phyloP scores from a whole-genome alignment of 2,888 invertebrate species.

The Trilocha varians region DNA sequence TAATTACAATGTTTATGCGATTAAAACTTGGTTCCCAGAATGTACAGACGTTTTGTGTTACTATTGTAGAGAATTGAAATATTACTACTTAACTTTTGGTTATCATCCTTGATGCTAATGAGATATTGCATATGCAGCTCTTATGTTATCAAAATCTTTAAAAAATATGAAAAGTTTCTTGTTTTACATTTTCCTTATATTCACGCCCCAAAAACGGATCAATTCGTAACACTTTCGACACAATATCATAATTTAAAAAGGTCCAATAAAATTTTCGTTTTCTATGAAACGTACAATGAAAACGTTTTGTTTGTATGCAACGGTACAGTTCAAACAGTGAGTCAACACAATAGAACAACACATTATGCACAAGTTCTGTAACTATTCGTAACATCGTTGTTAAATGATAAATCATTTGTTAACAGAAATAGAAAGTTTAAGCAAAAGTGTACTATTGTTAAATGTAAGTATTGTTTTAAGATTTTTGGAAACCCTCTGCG shows the following conservation, averaged over 20 bases:
- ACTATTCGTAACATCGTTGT: conserved; percentile 1
- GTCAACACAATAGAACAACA: neutral
- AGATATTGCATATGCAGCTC: conserved; percentile 1
- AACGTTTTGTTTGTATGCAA: neutral
- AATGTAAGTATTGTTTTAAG: conserved; percentile 18
- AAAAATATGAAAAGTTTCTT: too few relatives aligned
- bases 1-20: too few relatives aligned
- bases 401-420: conserved; percentile 3
- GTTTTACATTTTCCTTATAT: too few relatives aligned
- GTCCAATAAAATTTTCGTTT: conserved; percentile 3
- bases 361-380: neutral
- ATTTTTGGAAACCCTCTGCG: conserved; percentile 12
- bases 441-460: conserved; percentile 15
- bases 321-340: neutral
- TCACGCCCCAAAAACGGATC: neutral
- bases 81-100: too few relatives aligned
- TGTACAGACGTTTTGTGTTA: too few relatives aligned
- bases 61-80: too few relatives aligned
- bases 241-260: neutral
- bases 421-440: conserved; percentile 34
- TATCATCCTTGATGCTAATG: too few relatives aligned
- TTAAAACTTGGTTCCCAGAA: too few relatives aligned
- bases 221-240: conserved; percentile 1
- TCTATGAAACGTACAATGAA: neutral
- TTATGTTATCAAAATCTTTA: too few relatives aligned